A percentile compares a stretch with the other conserved stretches of the same genome.
phyloP scores from a whole-genome alignment of 1,140 invertebrate species.

The Ips typographus region DNA sequence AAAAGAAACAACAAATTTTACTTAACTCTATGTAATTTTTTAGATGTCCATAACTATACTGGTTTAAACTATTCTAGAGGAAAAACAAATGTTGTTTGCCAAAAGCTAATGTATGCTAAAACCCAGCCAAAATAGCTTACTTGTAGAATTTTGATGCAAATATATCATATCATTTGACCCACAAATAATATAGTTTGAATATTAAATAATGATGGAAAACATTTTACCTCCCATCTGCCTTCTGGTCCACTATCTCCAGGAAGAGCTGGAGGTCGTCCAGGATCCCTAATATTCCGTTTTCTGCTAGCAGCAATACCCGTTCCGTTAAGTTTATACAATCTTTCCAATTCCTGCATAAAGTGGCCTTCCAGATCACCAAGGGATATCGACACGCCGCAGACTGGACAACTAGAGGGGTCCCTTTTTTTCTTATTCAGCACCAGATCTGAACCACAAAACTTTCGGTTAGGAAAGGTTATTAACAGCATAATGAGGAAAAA shows the following conservation, averaged over 20 bases:
- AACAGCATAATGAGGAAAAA: too few species aligned
- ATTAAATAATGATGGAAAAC: neutral
- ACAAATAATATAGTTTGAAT: neutral
- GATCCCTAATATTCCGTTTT: constrained; percentile 54
- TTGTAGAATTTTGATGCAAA: too few species aligned
- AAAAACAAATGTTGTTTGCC: too few species aligned
- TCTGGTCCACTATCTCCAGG: constrained; percentile 61
- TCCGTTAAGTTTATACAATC: constrained; percentile 66
- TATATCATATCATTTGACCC: too few species aligned
- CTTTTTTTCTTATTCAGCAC: constrained; percentile 48
- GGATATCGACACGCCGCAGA: constrained; percentile 75
- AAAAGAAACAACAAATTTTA: too few species aligned
- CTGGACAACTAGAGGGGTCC: constrained; percentile 67
- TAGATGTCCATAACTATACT: too few species aligned
- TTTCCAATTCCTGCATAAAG: constrained; percentile 76
- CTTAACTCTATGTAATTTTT: too few species aligned
- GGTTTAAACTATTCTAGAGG: too few species aligned
- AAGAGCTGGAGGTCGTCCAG: constrained; percentile 52
- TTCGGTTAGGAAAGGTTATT: neutral
- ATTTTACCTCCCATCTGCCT: constrained; percentile 69
- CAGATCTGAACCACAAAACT: constrained; percentile 41
- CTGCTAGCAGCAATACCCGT: constrained; percentile 51
- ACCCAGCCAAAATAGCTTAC: too few species aligned
- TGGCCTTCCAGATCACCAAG: constrained; percentile 76
- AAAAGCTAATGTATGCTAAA: too few species aligned